Evolutionary conservation across 2,888 invertebrate species (phyloP), one percentile per base, ranked within the genome.

Genomic region (Brachynemurus nebulosus): DNA sequence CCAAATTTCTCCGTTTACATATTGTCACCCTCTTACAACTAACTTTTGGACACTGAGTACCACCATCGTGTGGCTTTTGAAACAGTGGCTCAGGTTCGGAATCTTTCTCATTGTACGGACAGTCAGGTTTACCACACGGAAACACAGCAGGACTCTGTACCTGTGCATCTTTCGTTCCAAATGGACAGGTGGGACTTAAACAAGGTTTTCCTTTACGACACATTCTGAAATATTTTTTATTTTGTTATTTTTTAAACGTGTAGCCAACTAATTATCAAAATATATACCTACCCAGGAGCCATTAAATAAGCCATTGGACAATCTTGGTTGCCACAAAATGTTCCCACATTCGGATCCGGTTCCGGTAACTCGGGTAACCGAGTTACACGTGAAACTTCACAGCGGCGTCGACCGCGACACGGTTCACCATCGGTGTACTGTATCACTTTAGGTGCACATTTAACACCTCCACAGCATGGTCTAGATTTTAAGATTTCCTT

Each of bases 201-300:
- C 37, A 37, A n/a, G 37, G 19, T 20, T 37, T 37, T 3, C 37
- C 37, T 19, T 18, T 18, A 37, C 37, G 37, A 11, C 37, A 37
- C 6, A 12, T 17, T 3, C 37, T 37, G 7, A 20, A 19, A 37
- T 19, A 19, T 6, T 18, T 11, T 37, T 19, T 14, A n/a, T n/a
- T n/a, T n/a, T n/a, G n/a, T 5, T 5, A 4, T 27, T 27, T 27
- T 27, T 27, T 3, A 27, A 27, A 12, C 9, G 27, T n/a, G 30
- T 7, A 30, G 14, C 4, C 27, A 30, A 11, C 12, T 3, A 27
- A 27, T n/a, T 30, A 8, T 9, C 14, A 14, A 4, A 6, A 30
- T 8, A 2, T 12, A 30, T 11, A n/a, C 30, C 5, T 7, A 30
- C 30, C 30, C 30, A 30, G 30, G 30, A 30, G n/a, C 14, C 30